Base-by-base conservation (phyloP, 2,113 vertebrate species). In the Cephalopterus ornatus region DNA sequence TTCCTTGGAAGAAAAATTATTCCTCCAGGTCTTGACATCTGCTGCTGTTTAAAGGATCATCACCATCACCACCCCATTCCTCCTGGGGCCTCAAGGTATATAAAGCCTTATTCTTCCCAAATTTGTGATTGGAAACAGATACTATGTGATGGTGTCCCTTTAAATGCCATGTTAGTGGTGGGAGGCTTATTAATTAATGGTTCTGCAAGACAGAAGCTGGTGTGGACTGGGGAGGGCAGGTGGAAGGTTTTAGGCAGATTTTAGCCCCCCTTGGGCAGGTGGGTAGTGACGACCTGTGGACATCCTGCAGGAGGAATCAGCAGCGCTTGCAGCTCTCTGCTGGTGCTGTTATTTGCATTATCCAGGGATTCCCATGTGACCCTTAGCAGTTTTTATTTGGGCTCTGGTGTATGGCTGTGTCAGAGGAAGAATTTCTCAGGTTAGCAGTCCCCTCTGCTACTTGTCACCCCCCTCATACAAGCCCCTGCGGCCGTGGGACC, bases 11-110 rank as follows among this genome's bases (percentile, higher is more conserved):
- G 83, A 93, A 80, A 89, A 95, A 92, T 77, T 3, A 33, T 71
- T 74, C 76, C 77, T 94, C 35, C 35, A 59, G 84, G 68, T 88
- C 84, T 56, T 92, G 76, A 81, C 86, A 89, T 86, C 94, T 95
- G 94, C 89, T 95, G 55, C 55, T 86, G 21, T 72, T 95, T 88
- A 94, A 96, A 92, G 89, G 79, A 77, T 80, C 56, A 89, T 85
- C 59, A 86, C 80, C 63, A 93, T 81, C 81, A 39, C 63, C 55
- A 47, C n/a, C 39, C 41, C 41, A 10, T 85, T 81, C 46, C 83
- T 86, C 56, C 44, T 46, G 67, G 42, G 61, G 42, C 89, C 82
- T 84, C 73, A 84, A 88, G 89, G 80, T 95, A 71, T 80, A 53
- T 4, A 84, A 81, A 91, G 65, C 42, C 61, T 77, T 71, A 44